These are phyloP conservation scores for Mionectes macconnelli DNA, from an alignment of 2,113 vertebrate genomes.

Conservation along the genomic window DNA sequence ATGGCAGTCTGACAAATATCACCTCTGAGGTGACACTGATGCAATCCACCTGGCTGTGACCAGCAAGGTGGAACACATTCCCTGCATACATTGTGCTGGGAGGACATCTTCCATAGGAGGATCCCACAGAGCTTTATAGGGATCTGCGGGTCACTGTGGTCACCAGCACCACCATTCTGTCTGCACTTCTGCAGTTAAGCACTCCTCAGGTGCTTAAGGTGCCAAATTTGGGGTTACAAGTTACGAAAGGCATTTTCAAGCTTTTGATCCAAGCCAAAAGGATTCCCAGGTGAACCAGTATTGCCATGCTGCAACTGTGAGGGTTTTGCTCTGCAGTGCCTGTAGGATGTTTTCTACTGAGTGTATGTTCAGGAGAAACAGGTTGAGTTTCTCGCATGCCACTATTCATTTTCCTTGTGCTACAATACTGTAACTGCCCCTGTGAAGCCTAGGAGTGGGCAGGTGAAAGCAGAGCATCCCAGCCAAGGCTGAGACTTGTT, in stretches of 20 bases:
- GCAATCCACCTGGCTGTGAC: background rate
- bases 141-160: background rate
- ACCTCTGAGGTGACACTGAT: background rate
- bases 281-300: background rate
- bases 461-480: background rate
- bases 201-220: background rate
- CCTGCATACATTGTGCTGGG: background rate
- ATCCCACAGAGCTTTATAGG: background rate
- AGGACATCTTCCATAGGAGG: background rate
- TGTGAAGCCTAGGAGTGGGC: background rate
- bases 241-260: background rate
- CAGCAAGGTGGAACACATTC: background rate
- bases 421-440: fast-evolving
- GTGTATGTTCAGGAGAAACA: background rate
- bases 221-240: background rate
- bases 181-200: fast-evolving
- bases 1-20: background rate
- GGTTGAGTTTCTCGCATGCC: background rate
- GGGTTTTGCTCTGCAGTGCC: background rate
- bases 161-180: background rate
- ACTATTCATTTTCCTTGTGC: background rate
- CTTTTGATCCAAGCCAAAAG: background rate
- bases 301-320: background rate
- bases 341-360: background rate
- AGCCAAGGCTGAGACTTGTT: background rate